Conservation (phyloP, 2,888 invertebrate genomes). For the Tinea pellionella region DNA sequence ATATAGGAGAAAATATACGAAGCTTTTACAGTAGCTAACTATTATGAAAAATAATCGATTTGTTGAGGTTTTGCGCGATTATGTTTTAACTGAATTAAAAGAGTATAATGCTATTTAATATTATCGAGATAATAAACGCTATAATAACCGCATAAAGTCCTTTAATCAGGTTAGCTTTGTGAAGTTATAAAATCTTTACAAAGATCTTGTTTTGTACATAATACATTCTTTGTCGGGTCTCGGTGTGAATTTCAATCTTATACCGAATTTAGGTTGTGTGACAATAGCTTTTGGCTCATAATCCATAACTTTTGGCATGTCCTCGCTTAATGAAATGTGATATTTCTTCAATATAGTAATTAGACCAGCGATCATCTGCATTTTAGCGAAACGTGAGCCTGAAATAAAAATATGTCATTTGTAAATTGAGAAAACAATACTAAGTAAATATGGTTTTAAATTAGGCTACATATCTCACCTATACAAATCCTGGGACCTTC, state of each 20-base stretch:
- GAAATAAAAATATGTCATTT: neutral
- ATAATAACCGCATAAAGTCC: no score
- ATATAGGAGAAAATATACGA: no score
- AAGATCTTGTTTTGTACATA: neutral
- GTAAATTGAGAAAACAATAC: neutral
- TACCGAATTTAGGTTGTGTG: conserved; percentile 12
- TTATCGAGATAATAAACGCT: no score
- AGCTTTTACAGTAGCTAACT: no score
- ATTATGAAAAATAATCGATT: no score
- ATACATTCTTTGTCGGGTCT: neutral
- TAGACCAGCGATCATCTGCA: conserved; percentile 20
- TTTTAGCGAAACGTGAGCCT: conserved; percentile 20
- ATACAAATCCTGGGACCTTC: conserved; percentile 47
- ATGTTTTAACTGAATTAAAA: no score
- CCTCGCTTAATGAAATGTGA: conserved; percentile 15
- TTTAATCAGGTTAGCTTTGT: no score
- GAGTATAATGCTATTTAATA: no score
- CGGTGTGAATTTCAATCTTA: conserved; percentile 12
- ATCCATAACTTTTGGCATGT: conserved; percentile 9
- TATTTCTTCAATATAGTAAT: conserved; percentile 19
- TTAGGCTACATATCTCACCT: conserved; percentile 26
- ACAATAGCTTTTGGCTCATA: conserved; percentile 17
- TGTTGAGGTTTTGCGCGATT: no score
- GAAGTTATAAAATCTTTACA: no score
- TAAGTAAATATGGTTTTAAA: neutral